Evolutionary conservation across 2,888 invertebrate species (phyloP), one percentile per base, ranked within the genome.

Genomic region (Calameuta filiformis): DNA sequence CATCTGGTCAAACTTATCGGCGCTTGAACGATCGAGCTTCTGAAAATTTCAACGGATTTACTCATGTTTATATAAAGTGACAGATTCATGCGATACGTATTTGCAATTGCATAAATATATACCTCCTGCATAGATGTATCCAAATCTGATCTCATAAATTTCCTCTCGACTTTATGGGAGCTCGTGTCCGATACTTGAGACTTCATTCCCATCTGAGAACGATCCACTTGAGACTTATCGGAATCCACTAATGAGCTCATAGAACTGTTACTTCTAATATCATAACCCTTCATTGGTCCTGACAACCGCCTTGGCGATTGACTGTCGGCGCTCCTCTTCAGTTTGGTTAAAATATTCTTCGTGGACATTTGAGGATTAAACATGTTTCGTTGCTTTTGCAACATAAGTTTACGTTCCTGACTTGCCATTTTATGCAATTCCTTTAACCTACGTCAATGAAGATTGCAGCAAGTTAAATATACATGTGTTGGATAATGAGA

Each of bases 361-460:
- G 93, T 93, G 11, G 91, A 91, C 87, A 93, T 90, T 85, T 93
- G 93, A 69, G 92, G 92, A 88, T 93, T 93, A 68, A 93, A 93
- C 89, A 93, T 90, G 81, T 93, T 93, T 71, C 92, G 90, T 83
- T 94, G 93, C 81, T 93, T 92, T 84, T 92, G 92, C 30, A 94
- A 87, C 85, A 93, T 92, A 4, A 91, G 89, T 84, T 93, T 93
- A 12, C 94, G 90, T 85, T 94, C 93, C 80, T 93, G 92, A 75
- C 93, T 93, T 35, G 93, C 92, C 75, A 92, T 92, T 86, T 93
- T 92, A 84, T 94, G 93, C 80, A 92, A 90, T 85, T 93, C 92
- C 87, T 93, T 93, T 80, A 94, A 86, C 83, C 93, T 93, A 81
- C 78, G 86, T 77, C 30, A 80, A 78, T 77, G 79, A 75, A 76